These are phyloP conservation scores for Acanthis flammea DNA, from an alignment of 2,797 vertebrate genomes.

Conservation along the genomic window DNA sequence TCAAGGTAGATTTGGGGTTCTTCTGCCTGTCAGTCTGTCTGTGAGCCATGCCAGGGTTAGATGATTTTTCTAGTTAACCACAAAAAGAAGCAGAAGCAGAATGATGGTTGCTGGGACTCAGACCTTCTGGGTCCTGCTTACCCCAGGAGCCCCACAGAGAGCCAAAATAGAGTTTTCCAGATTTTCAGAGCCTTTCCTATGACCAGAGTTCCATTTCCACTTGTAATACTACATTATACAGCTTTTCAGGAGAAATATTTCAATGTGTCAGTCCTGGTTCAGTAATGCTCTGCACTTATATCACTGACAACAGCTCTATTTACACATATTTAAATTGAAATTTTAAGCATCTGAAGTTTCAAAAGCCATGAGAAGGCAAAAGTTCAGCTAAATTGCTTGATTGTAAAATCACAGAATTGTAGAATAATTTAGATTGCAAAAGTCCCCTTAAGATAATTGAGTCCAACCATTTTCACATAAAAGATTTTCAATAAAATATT, in stretches of 20 bases:
- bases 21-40: not conserved
- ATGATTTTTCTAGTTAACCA: not conserved
- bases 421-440: not conserved
- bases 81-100: slow-evolving; percentile 68
- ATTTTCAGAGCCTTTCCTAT: slow-evolving; percentile 32
- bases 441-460: not conserved
- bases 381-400: not conserved
- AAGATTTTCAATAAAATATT: slow-evolving; percentile 43
- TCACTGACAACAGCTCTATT: not conserved
- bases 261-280: not conserved
- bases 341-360: slow-evolving; percentile 41
- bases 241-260: slow-evolving; percentile 33
- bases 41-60: not conserved
- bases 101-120: slow-evolving; percentile 16
- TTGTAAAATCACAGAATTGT: slow-evolving; percentile 21
- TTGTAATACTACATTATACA: not conserved
- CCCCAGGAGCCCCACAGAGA: not conserved
- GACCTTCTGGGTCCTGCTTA: slow-evolving; percentile 44
- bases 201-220: slow-evolving; percentile 5
- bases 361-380: slow-evolving; percentile 2
- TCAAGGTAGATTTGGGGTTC: not conserved
- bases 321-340: slow-evolving; percentile 7
- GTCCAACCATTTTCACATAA: not conserved
- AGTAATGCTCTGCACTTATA: slow-evolving; percentile 1
- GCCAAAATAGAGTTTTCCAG: not conserved